Percentiles rank a stretch among this genome's conserved stretches.
phyloP scores from a whole-genome alignment of 1,140 invertebrate genomes.

The Pectinophora gossypiella region DNA sequence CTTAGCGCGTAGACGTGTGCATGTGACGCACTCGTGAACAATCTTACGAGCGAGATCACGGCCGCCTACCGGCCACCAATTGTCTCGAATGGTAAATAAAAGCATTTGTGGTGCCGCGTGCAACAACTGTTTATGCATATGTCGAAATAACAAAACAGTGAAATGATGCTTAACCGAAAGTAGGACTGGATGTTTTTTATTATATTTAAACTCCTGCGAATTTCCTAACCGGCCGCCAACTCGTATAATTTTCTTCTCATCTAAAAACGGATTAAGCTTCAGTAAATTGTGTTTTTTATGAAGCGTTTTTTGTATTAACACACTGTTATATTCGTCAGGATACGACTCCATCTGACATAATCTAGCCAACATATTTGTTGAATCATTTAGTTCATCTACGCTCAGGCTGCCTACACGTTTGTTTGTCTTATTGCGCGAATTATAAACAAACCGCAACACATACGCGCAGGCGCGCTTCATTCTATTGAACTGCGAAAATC shows the following conservation, averaged over 20 bases:
- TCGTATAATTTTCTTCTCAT: background rate
- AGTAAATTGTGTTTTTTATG: background rate
- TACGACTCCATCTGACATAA: background rate
- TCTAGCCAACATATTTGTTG: background rate
- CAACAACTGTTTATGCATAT: slow-evolving; percentile 2
- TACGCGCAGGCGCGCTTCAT: slow-evolving; percentile 1
- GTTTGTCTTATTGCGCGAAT: background rate
- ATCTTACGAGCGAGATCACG: no score
- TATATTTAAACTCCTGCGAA: background rate
- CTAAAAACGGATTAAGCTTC: background rate
- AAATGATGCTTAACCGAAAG: background rate
- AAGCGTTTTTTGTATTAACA: background rate
- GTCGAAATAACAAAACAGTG: background rate
- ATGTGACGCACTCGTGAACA: no score
- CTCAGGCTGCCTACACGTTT: background rate
- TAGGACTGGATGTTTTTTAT: background rate
- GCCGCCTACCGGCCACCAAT: no score
- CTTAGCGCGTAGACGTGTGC: no score
- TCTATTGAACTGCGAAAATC: slow-evolving; percentile 3
- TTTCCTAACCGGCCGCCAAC: background rate
- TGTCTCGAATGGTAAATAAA: background rate
- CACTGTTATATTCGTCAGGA: background rate
- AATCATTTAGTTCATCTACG: slow-evolving; percentile 4
- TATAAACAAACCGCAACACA: slow-evolving; percentile 1
- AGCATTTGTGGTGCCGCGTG: background rate